Percentiles rank a stretch among this genome's conserved stretches.
Evolutionary conservation across 2,888 invertebrate species (phyloP).

Genomic region (Scrobipalpa costella): DNA sequence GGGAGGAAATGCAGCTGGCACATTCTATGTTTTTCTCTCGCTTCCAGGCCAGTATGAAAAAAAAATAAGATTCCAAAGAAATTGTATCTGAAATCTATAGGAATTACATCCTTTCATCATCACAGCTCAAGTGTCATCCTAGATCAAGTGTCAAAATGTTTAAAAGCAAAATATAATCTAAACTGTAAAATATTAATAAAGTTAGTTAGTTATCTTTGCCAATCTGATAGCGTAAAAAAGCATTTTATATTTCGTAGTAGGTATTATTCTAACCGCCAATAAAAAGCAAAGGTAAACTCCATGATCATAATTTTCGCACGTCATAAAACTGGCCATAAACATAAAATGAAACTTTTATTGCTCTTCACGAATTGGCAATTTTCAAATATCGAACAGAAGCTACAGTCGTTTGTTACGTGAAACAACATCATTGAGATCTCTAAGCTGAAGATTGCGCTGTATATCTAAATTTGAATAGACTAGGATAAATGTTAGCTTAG

Average conservation of each 20-base stretch:
- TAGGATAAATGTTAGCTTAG: constrained; percentile 8
- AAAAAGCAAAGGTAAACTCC: constrained; percentile 12
- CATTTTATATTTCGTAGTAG: not conserved
- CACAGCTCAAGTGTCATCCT: too few relatives aligned
- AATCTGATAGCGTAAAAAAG: too few relatives aligned
- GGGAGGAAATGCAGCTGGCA: too few relatives aligned
- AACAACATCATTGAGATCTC: constrained; percentile 1
- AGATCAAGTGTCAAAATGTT: too few relatives aligned
- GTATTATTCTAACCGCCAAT: not conserved
- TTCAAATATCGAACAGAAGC: constrained; percentile 20
- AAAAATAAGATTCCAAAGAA: too few relatives aligned
- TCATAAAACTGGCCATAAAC: constrained; percentile 15
- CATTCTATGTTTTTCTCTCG: too few relatives aligned
- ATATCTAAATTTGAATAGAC: constrained; percentile 16
- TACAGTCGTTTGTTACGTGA: constrained; percentile 5
- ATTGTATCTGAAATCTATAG: too few relatives aligned
- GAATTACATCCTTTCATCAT: too few relatives aligned
- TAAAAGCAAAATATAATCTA: too few relatives aligned
- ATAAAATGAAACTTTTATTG: constrained; percentile 13
- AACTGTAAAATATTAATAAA: too few relatives aligned
- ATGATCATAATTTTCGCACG: constrained; percentile 7
- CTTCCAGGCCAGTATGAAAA: too few relatives aligned
- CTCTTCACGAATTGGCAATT: constrained; percentile 17
- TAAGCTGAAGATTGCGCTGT: constrained; percentile 9
- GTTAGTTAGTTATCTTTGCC: too few relatives aligned